Conservation (phyloP, 2,113 vertebrate genomes). For the Antennarius striatus region DNA sequence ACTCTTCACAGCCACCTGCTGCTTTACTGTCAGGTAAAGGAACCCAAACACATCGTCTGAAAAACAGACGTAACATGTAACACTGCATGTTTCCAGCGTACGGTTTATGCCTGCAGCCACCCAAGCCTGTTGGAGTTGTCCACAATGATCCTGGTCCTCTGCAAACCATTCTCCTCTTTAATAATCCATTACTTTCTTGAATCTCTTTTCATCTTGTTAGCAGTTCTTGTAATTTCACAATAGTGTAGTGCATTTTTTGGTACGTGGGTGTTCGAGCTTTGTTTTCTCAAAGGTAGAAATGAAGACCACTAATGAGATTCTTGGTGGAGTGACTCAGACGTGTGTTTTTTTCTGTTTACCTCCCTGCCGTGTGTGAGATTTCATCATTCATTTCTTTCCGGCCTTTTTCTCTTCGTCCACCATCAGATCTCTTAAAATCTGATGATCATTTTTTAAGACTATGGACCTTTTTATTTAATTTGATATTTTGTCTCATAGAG, state of each 20-base stretch:
- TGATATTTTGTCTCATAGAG: constrained; percentile 9
- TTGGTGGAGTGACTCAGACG: constrained; percentile 15
- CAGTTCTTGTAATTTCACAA: constrained; percentile 18
- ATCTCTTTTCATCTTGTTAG: constrained; percentile 3
- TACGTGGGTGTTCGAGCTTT: constrained; percentile 26
- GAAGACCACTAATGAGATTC: constrained; percentile 31
- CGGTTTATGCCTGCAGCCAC: too few relatives aligned
- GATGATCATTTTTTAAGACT: constrained; percentile 14
- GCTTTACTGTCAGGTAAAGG: too few relatives aligned
- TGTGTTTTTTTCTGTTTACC: neutral
- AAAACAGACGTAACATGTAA: too few relatives aligned
- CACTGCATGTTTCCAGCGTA: too few relatives aligned
- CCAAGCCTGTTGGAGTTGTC: too few relatives aligned
- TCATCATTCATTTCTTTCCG: constrained; percentile 19
- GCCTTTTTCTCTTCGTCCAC: constrained; percentile 3
- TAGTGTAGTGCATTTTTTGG: constrained; percentile 17
- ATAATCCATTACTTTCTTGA: neutral
- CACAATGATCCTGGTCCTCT: too few relatives aligned
- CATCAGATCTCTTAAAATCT: constrained; percentile 19
- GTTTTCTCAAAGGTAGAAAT: constrained; percentile 32
- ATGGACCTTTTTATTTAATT: constrained; percentile 23
- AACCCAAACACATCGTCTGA: too few relatives aligned
- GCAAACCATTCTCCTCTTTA: neutral
- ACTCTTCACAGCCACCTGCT: too few relatives aligned
- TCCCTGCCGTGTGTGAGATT: constrained; percentile 5